phyloP scores from a whole-genome alignment of 2,113 vertebrate genomes.

The Bubo blakistoni region DNA sequence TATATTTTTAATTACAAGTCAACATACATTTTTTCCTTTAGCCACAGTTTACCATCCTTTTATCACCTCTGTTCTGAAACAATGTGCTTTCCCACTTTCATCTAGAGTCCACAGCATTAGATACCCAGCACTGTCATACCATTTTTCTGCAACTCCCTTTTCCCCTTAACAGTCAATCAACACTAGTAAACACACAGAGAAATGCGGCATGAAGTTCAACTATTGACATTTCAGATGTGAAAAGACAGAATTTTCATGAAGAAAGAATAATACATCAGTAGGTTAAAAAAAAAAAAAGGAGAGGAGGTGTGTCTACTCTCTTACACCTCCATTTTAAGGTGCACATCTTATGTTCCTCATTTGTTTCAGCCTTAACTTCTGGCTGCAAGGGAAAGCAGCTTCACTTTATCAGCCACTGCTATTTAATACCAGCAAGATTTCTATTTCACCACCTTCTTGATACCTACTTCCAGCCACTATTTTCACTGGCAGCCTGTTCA shows the following conservation, averaged over 20 bases:
- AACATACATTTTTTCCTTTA: background rate
- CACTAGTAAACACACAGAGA: background rate
- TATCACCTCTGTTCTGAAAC: background rate
- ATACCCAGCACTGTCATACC: background rate
- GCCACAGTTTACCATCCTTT: background rate
- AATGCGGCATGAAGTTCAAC: background rate
- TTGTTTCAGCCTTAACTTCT: background rate
- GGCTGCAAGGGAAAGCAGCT: background rate
- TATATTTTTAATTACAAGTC: background rate
- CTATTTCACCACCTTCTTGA: background rate
- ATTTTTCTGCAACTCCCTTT: background rate
- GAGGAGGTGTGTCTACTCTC: background rate
- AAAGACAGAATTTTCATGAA: background rate
- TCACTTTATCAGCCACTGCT: background rate
- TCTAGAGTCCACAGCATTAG: background rate
- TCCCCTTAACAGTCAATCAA: slow-evolving; percentile 4
- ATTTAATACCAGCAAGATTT: background rate
- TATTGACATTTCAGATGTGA: background rate
- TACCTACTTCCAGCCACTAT: background rate
- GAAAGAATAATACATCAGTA: background rate
- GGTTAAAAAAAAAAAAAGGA: too few species aligned
- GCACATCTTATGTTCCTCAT: background rate
- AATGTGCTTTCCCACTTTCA: background rate
- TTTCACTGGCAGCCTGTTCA: background rate
- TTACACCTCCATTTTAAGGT: background rate